A percentile compares a stretch with the other conserved stretches of the same genome.
Conservation (phyloP, 64 coral and sea anemone species). For the Acropora yongei region DNA sequence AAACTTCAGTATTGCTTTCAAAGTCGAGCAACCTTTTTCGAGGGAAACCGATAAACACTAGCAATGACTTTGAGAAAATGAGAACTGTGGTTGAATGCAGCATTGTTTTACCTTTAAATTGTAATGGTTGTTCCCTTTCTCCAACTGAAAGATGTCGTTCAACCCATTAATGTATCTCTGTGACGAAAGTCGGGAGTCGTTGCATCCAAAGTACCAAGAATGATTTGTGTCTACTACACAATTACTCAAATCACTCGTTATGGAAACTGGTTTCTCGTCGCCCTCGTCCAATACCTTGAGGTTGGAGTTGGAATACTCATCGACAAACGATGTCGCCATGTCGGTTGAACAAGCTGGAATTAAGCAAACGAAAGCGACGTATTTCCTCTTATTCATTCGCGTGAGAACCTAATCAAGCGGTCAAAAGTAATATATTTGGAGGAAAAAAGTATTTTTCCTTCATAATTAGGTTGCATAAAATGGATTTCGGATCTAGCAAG, state of each 20-base stretch:
- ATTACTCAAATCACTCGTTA: not conserved
- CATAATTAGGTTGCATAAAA: too few species aligned
- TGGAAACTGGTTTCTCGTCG: conserved; percentile 5
- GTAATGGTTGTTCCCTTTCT: not conserved
- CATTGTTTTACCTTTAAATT: not conserved
- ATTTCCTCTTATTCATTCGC: too few species aligned
- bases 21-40: too few species aligned
- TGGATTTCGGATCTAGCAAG: too few species aligned
- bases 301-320: not conserved
- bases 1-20: too few species aligned
- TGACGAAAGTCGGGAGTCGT: conserved; percentile 8
- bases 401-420: too few species aligned
- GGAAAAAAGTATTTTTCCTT: too few species aligned
- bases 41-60: not conserved
- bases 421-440: too few species aligned
- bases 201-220: conserved; percentile 36
- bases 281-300: not conserved
- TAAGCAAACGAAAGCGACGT: not conserved
- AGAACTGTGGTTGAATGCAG: not conserved
- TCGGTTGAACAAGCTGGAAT: not conserved
- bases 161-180: not conserved
- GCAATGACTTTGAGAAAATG: not conserved
- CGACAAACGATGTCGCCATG: not conserved
- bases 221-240: not conserved
- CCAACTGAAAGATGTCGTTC: not conserved